Evolutionary conservation across 2,888 invertebrate genomes (phyloP), one percentile per base, ranked within the genome.

Genomic region (Arctia plantaginis): DNA sequence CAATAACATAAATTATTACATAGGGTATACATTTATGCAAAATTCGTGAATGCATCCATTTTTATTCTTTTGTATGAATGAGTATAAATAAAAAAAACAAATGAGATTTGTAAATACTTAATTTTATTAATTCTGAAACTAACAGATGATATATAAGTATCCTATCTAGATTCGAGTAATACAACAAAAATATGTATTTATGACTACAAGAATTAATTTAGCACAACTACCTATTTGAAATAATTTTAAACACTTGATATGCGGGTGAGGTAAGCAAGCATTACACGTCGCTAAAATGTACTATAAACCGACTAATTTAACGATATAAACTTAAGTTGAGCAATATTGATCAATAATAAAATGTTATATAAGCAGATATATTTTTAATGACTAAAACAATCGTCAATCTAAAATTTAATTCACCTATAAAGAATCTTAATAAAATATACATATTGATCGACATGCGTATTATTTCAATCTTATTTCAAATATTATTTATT

Each of bases 71-170:
- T 51, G 27, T 27, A 0, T 27, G 8, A 55, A 55, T 33, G 33
- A 47, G 41, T 71, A 20, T 59, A 68, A 80, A 75, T 69, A 86
- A 90, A 62, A 80, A 87, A 91, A 93, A 92, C 88, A 88, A 92
- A 89, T 87, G 80, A 80, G 82, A 81, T 92, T 94, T 94, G 95
- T 95, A 95, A 95, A 95, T 93, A 92, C 95, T 95, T 94, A 95
- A 91, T 91, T 95, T 95, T 94, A 95, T 95, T 95, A 95, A 94
- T 93, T 95, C 93, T 92, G 94, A 94, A 95, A 94, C 95, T 95
- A 95, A 95, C 95, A 94, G 93, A 94, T 93, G 94, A 94, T 94
- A 93, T 93, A 94, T 93, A 94, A 94, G 94, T 94, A 93, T 90
- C 95, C 95, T 94, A 95, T 95, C 95, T 93, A 95, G 91, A 93